Base-by-base conservation (phyloP, 2,113 vertebrate species). In the Tachysurus vachellii region DNA sequence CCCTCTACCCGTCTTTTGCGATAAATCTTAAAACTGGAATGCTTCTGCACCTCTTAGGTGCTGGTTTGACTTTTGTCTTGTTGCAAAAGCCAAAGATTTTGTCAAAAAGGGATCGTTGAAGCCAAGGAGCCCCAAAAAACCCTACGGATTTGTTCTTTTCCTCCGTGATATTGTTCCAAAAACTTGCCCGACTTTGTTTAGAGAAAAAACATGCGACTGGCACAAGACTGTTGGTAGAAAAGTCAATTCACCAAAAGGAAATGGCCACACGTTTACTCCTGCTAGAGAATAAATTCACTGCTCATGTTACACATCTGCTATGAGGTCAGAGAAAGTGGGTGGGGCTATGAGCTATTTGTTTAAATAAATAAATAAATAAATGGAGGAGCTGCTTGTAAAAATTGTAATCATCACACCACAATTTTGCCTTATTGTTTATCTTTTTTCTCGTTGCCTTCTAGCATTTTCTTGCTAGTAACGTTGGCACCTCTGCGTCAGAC, bases 401-500 rank as follows among this genome's bases (percentile, higher is more conserved):
- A 42, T 71, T 11, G 2, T 36, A 36, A 36, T 36, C 36, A 36
- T 68, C 66, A 68, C 28, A 68, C 66, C 28, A 5, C 1, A 14
- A 13, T 42, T 42, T 19, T 9, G 17, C 64, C n/a, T 31, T 14
- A 6, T 31, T 13, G 62, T 31, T 66, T 14, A 28, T 61, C 21
- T 16, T 16, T 68, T 5, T 31, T 68, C 64, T 42, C 31, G 19
- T 2, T 71, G 0, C 68, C 68, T 73, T 36, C 31, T 44, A 21
- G 68, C 36, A 17, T 68, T 17, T 47, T 42, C 19, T 75, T 47
- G 0, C 12, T 53, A 23, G 42, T 47, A 28, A 16, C 28, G 75
- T 56, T 80, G 77, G 53, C 77, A 42, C 54, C 77, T 57, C 28
- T 80, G 53, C 77, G 36, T 80, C 17, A 57, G 77, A 80, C 57